Conservation (phyloP, 2,888 invertebrate genomes). For the Drosophila gaucha region DNA sequence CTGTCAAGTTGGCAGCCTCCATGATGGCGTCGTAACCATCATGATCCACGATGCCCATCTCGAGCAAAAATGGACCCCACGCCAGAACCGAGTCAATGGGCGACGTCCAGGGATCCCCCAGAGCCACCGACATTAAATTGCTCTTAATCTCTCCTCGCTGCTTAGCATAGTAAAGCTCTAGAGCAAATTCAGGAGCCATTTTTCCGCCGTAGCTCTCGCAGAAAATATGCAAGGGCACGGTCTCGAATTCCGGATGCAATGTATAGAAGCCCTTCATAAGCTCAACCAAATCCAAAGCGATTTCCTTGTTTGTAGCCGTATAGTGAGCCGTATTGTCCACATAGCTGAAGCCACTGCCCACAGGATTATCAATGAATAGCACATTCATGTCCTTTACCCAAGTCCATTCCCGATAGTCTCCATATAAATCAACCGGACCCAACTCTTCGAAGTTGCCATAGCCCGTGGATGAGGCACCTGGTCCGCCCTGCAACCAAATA, state of each 20-base stretch:
- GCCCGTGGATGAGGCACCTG: constrained; percentile 91
- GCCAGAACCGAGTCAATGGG: constrained; percentile 93
- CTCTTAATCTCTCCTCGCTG: constrained; percentile 87
- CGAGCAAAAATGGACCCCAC: constrained; percentile 92
- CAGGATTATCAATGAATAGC: constrained; percentile 95
- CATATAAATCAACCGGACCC: constrained; percentile 89
- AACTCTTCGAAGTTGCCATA: constrained; percentile 94
- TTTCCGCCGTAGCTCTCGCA: constrained; percentile 98
- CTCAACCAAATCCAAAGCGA: constrained; percentile 91
- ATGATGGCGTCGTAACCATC: constrained; percentile 87
- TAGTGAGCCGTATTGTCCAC: constrained; percentile 86
- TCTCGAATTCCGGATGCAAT: constrained; percentile 89
- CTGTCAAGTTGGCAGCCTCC: constrained; percentile 86
- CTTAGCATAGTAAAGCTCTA: constrained; percentile 86
- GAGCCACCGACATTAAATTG: constrained; percentile 91
- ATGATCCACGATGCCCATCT: constrained; percentile 90
- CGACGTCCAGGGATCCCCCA: constrained; percentile 96
- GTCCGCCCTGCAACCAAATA: constrained; percentile 95
- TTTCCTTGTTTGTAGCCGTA: constrained; percentile 87
- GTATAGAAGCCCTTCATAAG: constrained; percentile 89
- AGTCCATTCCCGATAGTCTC: constrained; percentile 88
- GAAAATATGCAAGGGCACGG: constrained; percentile 92
- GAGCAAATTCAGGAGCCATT: constrained; percentile 94
- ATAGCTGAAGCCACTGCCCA: constrained; percentile 94
- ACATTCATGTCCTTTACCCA: constrained; percentile 93